These are phyloP conservation scores for Gymnothorax javanicus DNA, from an alignment of 2,797 vertebrate species.

Conservation along the genomic window DNA sequence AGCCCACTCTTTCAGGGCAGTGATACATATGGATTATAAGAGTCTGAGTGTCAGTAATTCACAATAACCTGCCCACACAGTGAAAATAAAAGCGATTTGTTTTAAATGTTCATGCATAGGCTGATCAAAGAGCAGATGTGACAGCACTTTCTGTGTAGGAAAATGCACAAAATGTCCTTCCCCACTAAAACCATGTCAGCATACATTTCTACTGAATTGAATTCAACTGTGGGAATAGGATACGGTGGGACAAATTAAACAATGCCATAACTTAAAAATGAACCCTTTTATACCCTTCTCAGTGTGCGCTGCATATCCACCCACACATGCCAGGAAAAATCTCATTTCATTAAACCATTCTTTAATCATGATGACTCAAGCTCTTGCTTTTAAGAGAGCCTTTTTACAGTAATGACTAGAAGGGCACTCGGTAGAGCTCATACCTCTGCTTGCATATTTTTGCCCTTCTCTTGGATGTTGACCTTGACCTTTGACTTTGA, in stretches of 20 bases:
- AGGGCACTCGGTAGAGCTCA: too few species aligned
- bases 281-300: background rate
- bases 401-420: too few species aligned
- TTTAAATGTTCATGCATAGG: background rate
- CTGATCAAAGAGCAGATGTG: constrained; percentile 47
- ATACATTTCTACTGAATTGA: background rate
- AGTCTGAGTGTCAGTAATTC: background rate
- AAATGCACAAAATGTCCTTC: background rate
- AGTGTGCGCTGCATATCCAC: background rate
- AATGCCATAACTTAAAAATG: background rate
- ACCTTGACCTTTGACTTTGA: too few species aligned
- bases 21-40: background rate
- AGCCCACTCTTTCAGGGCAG: background rate
- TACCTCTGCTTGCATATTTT: too few species aligned
- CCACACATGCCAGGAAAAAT: background rate
- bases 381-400: too few species aligned
- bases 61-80: background rate
- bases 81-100: background rate
- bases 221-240: background rate
- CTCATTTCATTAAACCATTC: too few species aligned
- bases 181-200: background rate
- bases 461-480: too few species aligned
- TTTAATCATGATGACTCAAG: too few species aligned
- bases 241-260: background rate
- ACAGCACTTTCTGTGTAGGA: constrained; percentile 28